A percentile compares a stretch with the other conserved stretches of the same genome.
phyloP scores from a whole-genome alignment of 2,888 invertebrate genomes.

The Drosophila hamatofila region DNA sequence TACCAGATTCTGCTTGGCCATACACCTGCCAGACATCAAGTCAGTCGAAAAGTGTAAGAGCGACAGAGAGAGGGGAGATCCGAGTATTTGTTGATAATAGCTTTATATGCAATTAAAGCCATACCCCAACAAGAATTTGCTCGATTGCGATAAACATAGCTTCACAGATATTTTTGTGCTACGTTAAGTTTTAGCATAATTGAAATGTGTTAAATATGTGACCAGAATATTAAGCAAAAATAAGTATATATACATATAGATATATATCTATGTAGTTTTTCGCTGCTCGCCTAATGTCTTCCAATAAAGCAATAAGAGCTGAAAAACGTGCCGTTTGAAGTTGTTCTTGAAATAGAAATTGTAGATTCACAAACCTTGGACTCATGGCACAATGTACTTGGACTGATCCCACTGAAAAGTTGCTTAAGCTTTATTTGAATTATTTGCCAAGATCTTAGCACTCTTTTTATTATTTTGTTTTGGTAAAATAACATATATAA shows the following conservation, averaged over 20 bases:
- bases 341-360: constrained; percentile 15
- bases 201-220: neutral
- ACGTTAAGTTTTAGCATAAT: neutral
- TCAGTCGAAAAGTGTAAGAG: neutral
- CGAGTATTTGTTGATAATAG: constrained; percentile 18
- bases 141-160: constrained; percentile 11
- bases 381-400: neutral
- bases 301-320: constrained; percentile 17
- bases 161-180: neutral
- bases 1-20: constrained; percentile 33
- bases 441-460: neutral
- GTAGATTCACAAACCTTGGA: constrained; percentile 26
- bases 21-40: neutral
- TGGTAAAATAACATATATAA: too few relatives aligned
- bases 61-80: neutral
- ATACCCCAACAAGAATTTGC: constrained; percentile 3
- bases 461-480: neutral
- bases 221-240: neutral
- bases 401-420: neutral
- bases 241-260: neutral
- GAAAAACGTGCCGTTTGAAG: constrained; percentile 24
- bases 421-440: neutral
- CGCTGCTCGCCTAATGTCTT: constrained; percentile 6
- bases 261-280: neutral
- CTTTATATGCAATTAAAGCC: constrained; percentile 20